Evolutionary conservation across 2,113 vertebrate genomes (phyloP).

Genomic region (Sapayoa aenigma): DNA sequence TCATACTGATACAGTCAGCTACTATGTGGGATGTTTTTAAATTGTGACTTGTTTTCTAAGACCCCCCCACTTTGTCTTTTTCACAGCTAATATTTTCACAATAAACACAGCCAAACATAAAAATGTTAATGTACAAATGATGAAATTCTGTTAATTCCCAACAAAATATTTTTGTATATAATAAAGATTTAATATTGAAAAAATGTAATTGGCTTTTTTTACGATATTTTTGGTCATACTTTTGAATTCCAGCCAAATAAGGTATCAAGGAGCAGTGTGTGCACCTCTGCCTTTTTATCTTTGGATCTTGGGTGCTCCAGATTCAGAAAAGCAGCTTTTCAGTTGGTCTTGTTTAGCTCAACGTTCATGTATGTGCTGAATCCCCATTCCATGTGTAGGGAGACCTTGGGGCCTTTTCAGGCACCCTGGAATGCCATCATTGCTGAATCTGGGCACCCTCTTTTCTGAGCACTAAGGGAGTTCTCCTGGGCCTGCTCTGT

Average conservation of each 20-base stretch:
- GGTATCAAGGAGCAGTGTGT: neutral
- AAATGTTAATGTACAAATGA: slow-evolving; percentile 57
- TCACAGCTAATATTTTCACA: slow-evolving; percentile 52
- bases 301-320: accelerated
- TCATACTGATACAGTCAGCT: neutral
- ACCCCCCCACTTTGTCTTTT: neutral
- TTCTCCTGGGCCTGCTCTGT: neutral
- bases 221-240: neutral
- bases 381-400: accelerated
- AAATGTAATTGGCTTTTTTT: neutral
- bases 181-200: slow-evolving; percentile 73
- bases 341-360: accelerated
- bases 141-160: slow-evolving; percentile 63
- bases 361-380: accelerated
- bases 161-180: slow-evolving; percentile 78
- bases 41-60: slow-evolving; percentile 37
- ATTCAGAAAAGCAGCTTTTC: neutral
- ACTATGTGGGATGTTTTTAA: neutral
- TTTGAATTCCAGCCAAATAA: neutral
- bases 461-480: neutral
- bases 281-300: neutral
- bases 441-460: neutral
- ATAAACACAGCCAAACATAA: slow-evolving; percentile 49
- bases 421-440: accelerated
- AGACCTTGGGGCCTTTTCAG: too few species aligned